These are phyloP conservation scores for Ephialtes manifestator DNA, from an alignment of 2,888 invertebrate species.

Conservation along the genomic window DNA sequence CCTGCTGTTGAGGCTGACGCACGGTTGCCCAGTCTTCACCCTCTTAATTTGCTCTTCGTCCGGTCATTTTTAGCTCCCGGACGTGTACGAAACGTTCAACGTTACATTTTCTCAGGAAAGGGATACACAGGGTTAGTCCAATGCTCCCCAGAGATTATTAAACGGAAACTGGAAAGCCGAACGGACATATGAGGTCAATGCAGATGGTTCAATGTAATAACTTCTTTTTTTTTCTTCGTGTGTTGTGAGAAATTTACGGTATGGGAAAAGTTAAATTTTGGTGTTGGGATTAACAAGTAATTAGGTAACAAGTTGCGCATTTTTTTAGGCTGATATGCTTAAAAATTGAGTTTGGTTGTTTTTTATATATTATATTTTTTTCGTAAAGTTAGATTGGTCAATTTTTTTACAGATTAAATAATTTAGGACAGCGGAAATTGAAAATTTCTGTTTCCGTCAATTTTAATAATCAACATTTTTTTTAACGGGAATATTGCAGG, in stretches of 20 bases:
- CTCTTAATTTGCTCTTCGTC: conserved; percentile 75
- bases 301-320: not conserved
- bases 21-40: conserved; percentile 70
- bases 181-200: conserved; percentile 61
- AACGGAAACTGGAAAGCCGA: conserved; percentile 56
- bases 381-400: too few species aligned
- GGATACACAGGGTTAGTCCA: conserved; percentile 68
- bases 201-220: conserved; percentile 67
- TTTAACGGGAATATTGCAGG: too few species aligned
- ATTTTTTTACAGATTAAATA: too few species aligned
- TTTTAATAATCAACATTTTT: too few species aligned
- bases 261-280: not conserved
- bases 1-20: conserved; percentile 75
- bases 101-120: conserved; percentile 77
- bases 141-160: conserved; percentile 63
- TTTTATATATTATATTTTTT: too few species aligned
- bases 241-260: not conserved
- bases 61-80: conserved; percentile 77
- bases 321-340: too few species aligned
- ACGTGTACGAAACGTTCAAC: conserved; percentile 72
- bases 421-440: too few species aligned
- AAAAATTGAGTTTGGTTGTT: too few species aligned
- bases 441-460: too few species aligned
- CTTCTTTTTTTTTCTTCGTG: conserved; percentile 36
- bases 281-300: not conserved